These are phyloP conservation scores for Pholis gunnellus DNA, from an alignment of 2,113 vertebrate genomes.

Conservation along the genomic window DNA sequence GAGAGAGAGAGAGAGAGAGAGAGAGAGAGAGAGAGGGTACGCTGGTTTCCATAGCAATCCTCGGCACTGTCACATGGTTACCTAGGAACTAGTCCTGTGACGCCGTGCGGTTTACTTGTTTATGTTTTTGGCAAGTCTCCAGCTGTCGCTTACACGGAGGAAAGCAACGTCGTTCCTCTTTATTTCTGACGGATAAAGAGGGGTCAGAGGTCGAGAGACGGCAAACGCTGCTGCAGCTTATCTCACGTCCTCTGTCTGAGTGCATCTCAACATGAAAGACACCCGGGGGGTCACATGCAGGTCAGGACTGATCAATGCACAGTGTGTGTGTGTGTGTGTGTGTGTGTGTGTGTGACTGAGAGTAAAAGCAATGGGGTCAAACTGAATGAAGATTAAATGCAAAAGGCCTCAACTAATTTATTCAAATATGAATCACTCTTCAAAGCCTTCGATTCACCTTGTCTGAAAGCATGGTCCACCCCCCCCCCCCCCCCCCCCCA, in stretches of 20 bases:
- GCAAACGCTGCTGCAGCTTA: not conserved
- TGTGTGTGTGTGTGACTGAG: not conserved
- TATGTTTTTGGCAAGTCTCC: constrained; percentile 57
- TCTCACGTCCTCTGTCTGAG: constrained; percentile 14
- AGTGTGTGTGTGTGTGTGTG: not conserved
- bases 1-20: constrained; percentile 16
- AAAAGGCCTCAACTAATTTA: constrained; percentile 22
- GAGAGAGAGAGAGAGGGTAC: constrained; percentile 11
- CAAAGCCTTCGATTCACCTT: constrained; percentile 45
- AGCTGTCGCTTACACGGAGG: constrained; percentile 31
- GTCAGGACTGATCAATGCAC: constrained; percentile 37
- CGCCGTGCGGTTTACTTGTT: constrained; percentile 64
- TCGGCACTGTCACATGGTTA: constrained; percentile 77
- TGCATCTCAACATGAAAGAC: constrained; percentile 10
- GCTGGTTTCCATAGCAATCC: constrained; percentile 79
- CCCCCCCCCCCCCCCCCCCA: not conserved
- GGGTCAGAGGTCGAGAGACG: constrained; percentile 9
- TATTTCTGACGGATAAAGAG: constrained; percentile 9
- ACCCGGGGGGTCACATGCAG: constrained; percentile 28
- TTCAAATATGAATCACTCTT: constrained; percentile 44
- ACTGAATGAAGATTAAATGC: constrained; percentile 28
- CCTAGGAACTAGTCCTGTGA: constrained; percentile 75
- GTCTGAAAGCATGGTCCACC: not conserved
- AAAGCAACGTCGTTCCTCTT: constrained; percentile 28
- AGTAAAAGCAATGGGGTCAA: constrained; percentile 19